Conservation (phyloP, 30 jellyfish, hydroid and myxozoan species). For the Cassiopea andromeda region DNA sequence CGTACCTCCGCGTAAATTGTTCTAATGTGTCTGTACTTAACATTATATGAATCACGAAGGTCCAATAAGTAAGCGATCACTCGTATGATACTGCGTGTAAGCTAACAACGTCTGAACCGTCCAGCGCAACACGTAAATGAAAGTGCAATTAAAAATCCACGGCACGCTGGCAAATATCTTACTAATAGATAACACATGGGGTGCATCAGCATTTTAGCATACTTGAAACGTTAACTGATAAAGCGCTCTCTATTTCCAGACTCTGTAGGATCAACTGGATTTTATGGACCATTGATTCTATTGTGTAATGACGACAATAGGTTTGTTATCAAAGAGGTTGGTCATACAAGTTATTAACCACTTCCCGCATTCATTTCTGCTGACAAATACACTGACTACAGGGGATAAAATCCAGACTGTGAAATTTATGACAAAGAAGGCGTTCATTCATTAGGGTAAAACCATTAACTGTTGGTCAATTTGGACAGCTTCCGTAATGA, state of each 20-base stretch:
- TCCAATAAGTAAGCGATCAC: not conserved
- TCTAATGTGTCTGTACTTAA: not conserved
- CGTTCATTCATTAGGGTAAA: slow-evolving; percentile 7
- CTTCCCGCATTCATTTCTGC: slow-evolving; percentile 68
- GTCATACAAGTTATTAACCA: slow-evolving; percentile 40
- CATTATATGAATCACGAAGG: not conserved
- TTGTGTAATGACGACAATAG: slow-evolving; percentile 12
- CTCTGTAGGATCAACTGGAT: slow-evolving; percentile 41
- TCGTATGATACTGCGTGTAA: not conserved
- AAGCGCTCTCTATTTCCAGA: slow-evolving; percentile 12
- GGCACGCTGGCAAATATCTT: slow-evolving; percentile 5
- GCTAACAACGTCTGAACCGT: not conserved
- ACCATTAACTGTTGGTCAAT: too few species aligned
- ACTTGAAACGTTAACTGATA: slow-evolving; percentile 10
- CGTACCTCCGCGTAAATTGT: slow-evolving; percentile 5
- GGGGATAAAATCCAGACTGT: not conserved
- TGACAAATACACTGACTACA: slow-evolving; percentile 27
- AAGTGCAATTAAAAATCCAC: not conserved
- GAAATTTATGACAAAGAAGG: not conserved
- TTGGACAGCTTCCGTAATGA: not conserved
- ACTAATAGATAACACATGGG: not conserved
- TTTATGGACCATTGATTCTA: slow-evolving; percentile 36
- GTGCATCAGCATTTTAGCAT: not conserved
- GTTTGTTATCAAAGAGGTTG: slow-evolving; percentile 28
- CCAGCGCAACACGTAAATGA: not conserved